Evolutionary conservation across 2,113 vertebrate species (phyloP).

Genomic region (Sebastes schlegelii): DNA sequence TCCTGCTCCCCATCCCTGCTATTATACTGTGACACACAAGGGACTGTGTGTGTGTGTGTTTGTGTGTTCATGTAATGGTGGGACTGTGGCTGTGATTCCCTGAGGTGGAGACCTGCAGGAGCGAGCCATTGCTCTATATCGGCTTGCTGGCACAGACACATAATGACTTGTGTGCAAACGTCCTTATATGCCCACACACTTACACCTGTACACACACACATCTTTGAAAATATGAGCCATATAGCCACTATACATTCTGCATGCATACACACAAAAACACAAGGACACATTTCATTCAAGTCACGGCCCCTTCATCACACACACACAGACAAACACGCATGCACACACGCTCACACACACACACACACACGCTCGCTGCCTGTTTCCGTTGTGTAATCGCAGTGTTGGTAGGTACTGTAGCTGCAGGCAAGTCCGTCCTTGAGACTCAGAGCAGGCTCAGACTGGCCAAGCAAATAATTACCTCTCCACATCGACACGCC

Average conservation of each 20-base stretch:
- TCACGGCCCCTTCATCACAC: constrained; percentile 23
- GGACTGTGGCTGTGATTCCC: constrained; percentile 40
- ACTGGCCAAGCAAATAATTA: constrained; percentile 79
- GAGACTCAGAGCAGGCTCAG: constrained; percentile 71
- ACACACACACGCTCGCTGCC: not conserved
- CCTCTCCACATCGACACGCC: constrained; percentile 60
- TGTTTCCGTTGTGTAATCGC: constrained; percentile 47
- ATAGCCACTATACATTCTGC: constrained; percentile 45
- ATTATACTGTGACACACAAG: constrained; percentile 46
- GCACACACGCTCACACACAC: constrained; percentile 26
- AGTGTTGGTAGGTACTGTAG: constrained; percentile 40
- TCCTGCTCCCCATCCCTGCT: constrained; percentile 49
- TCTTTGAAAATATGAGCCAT: constrained; percentile 13
- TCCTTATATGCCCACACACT: constrained; percentile 12
- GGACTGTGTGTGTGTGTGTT: constrained; percentile 29
- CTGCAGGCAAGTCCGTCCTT: constrained; percentile 71
- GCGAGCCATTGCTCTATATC: constrained; percentile 45
- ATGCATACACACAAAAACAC: constrained; percentile 49
- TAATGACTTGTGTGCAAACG: constrained; percentile 27
- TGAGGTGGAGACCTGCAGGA: constrained; percentile 52
- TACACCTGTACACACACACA: not conserved
- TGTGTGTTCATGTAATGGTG: constrained; percentile 21
- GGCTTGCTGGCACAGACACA: constrained; percentile 19
- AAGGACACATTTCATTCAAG: constrained; percentile 49
- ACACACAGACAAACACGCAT: constrained; percentile 23